Evolutionary conservation across 2,888 invertebrate species (phyloP).

Genomic region (Sarcophaga carnaria): DNA sequence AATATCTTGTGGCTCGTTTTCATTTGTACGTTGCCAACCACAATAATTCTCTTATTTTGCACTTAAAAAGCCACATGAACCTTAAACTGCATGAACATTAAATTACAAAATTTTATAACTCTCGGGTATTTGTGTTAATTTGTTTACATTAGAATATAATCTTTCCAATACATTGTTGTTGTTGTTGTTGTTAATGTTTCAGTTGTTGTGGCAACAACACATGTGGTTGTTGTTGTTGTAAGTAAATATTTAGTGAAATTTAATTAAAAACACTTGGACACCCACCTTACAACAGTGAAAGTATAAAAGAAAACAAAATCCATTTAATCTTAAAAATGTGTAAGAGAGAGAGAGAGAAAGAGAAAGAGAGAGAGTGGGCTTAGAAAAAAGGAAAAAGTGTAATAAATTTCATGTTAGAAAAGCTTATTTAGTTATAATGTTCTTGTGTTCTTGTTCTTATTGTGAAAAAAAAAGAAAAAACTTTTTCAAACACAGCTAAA

Average conservation of each 20-base stretch:
- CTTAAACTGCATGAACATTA: neutral
- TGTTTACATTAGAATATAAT: neutral
- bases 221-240: neutral
- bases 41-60: neutral
- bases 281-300: neutral
- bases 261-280: conserved; percentile 4
- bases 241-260: conserved; percentile 1
- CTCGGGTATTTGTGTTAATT: neutral
- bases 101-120: neutral
- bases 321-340: too few species aligned
- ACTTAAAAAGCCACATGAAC: neutral
- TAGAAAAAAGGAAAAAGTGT: too few species aligned
- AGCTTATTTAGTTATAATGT: too few species aligned
- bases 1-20: neutral
- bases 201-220: neutral
- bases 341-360: neutral
- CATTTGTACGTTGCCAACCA: neutral
- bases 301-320: too few species aligned
- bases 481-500: neutral
- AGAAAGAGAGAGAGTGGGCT: neutral
- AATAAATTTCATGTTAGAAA: too few species aligned
- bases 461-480: neutral
- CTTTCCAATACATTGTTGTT: neutral
- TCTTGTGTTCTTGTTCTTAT: neutral
- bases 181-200: neutral